Evolutionary conservation across 1,140 invertebrate species (phyloP), one percentile per base, ranked within the genome.

Genomic region (Coelopa frigida): DNA sequence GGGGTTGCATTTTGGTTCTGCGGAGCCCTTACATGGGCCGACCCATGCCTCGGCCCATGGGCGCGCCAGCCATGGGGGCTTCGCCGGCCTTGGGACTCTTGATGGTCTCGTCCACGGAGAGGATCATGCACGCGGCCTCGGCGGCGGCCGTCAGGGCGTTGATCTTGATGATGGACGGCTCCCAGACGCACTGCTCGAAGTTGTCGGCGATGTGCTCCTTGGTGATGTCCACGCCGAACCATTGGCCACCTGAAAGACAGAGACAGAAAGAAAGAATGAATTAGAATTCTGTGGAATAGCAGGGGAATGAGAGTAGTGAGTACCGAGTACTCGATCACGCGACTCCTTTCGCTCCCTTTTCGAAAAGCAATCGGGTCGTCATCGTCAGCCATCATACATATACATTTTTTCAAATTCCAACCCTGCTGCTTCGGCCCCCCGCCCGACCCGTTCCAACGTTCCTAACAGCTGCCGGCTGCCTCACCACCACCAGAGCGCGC

Each of bases 41-140:
- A 23, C 84, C 84, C 76, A 84, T 83, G 17, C 82, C 83, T 46
- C 82, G 76, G 18, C 83, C 82, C 39, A 64, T 70, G 52, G 61
- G 69, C 11, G 70, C 73, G 17, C 75, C 77, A 15, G 70, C 73
- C 36, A 72, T 74, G n/a, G 73, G 75, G 10, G 75, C 72, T 38
- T 74, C 68, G 12, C 72, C 75, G 29, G 83, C 80, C 59, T 83
- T 86, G 4, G 91, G 87, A 66, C 86, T 94, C 70, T 94, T 94
- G 53, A 99, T 94, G 1, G 95, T 99, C 71, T 99, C 94, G 68
- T 99, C 97, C 2, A 99, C 90, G 0, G 94, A 98, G 1, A 99
- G 74, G 57, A 99, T 91, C 24, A 96, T 77, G 70, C 91, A 95
- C 18, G 94, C 86, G 4, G 96, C 96, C 74, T 99, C 97, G 35